Percentiles rank a stretch among this genome's conserved stretches.
phyloP scores from a whole-genome alignment of 2,797 vertebrate genomes.

The Acestrorhynchus altus region DNA sequence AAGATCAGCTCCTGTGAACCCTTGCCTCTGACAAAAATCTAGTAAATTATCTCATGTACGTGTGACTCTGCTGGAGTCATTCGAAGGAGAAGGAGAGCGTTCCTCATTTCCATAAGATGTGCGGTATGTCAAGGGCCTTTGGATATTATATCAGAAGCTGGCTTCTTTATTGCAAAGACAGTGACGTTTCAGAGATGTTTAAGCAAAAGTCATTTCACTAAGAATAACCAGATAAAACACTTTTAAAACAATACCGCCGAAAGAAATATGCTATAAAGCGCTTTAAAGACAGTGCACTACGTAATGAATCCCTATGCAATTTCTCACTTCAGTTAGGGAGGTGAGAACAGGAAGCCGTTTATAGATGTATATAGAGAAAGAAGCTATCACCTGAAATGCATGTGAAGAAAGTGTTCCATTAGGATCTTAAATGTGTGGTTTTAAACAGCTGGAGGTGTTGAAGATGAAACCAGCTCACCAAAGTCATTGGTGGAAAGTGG shows the following conservation, averaged over 20 bases:
- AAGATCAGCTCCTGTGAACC: slow-evolving; percentile 43
- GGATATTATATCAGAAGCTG: background rate
- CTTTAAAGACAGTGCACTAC: background rate
- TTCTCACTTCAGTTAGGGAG: background rate
- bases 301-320: background rate
- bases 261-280: too few species aligned
- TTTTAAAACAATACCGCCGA: background rate
- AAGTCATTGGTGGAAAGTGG: background rate
- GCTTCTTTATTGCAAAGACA: background rate
- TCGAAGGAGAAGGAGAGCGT: background rate
- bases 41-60: slow-evolving; percentile 13
- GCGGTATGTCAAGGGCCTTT: background rate
- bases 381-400: background rate
- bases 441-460: slow-evolving; percentile 22
- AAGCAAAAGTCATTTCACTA: background rate
- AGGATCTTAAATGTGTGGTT: slow-evolving; percentile 2
- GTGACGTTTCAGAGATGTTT: background rate
- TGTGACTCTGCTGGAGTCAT: background rate
- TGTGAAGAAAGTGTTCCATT: background rate
- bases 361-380: background rate
- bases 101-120: slow-evolving; percentile 7
- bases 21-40: background rate
- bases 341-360: background rate
- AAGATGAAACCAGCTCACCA: slow-evolving; percentile 12
- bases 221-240: background rate